A percentile compares a stretch with the other conserved stretches of the same genome.
Evolutionary conservation across 2,888 invertebrate species (phyloP).

Genomic region (Ischnura elegans): DNA sequence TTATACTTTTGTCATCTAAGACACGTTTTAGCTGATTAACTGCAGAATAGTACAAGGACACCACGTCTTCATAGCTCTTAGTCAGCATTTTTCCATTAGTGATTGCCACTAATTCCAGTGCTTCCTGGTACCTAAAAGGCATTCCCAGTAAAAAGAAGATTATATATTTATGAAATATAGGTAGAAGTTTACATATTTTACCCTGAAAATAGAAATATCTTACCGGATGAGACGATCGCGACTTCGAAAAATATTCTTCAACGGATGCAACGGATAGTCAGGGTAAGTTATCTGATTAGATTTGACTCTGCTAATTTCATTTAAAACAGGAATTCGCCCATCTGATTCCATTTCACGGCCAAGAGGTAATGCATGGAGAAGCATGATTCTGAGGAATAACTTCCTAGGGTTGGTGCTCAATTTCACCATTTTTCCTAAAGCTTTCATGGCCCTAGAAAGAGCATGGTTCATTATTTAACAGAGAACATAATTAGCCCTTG

Average conservation of each 20-base stretch:
- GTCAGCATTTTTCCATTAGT: constrained; percentile 30
- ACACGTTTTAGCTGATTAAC: neutral
- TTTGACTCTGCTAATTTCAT: constrained; percentile 8
- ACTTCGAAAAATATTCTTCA: constrained; percentile 1
- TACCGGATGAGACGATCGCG: constrained; percentile 37
- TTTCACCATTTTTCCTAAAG: constrained; percentile 34
- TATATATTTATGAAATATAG: neutral
- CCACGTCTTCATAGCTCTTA: constrained; percentile 32
- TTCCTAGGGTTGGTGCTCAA: constrained; percentile 18
- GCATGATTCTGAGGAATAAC: constrained; percentile 23
- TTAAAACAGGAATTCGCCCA: constrained; percentile 20
- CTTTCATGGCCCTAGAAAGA: constrained; percentile 26
- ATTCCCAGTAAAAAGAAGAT: neutral
- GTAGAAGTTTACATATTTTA: neutral
- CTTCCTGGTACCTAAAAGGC: constrained; percentile 34
- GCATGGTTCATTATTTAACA: neutral
- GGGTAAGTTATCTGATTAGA: constrained; percentile 28
- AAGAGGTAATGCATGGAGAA: constrained; percentile 40
- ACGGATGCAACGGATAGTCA: neutral
- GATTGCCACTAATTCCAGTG: constrained; percentile 10
- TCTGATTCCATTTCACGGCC: constrained; percentile 58
- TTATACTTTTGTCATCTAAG: neutral
- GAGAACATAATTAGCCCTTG: neutral
- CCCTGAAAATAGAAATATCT: neutral
- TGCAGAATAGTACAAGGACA: constrained; percentile 9